phyloP scores from a whole-genome alignment of 2,797 vertebrate genomes.

The Poeciliopsis turneri region DNA sequence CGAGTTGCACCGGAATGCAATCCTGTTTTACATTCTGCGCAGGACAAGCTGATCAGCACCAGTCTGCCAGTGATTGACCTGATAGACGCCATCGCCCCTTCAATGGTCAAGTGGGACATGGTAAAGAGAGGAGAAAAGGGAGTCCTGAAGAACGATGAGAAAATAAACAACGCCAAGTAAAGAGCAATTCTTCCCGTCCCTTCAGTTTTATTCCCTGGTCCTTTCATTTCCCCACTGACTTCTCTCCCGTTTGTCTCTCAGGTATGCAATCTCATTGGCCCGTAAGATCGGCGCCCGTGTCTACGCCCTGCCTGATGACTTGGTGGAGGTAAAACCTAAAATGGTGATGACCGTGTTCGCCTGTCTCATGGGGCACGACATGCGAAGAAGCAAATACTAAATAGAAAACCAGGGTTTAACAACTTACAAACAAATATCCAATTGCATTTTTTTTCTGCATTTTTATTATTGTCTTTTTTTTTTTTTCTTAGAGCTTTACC shows the following conservation, averaged over 20 bases:
- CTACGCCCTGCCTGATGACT: slow-evolving; percentile 94
- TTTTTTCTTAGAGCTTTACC: slow-evolving; percentile 22
- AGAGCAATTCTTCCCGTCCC: background rate
- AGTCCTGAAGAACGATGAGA: slow-evolving; percentile 87
- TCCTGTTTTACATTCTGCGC: slow-evolving; percentile 20
- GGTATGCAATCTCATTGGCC: slow-evolving; percentile 95
- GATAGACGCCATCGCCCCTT: slow-evolving; percentile 91
- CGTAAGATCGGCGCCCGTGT: slow-evolving; percentile 96
- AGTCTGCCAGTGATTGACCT: slow-evolving; percentile 95
- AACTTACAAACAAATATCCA: background rate
- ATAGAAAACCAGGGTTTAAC: slow-evolving; percentile 13
- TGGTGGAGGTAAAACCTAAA: slow-evolving; percentile 96
- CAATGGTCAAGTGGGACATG: slow-evolving; percentile 89
- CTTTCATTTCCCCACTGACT: background rate
- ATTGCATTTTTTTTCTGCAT: background rate
- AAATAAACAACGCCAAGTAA: slow-evolving; percentile 80
- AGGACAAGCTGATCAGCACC: slow-evolving; percentile 95
- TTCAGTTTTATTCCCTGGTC: background rate
- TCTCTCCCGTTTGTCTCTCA: slow-evolving; percentile 58
- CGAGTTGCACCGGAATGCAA: background rate
- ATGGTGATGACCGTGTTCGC: slow-evolving; percentile 99
- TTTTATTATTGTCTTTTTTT: slow-evolving; percentile 15
- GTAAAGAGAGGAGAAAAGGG: slow-evolving; percentile 83
- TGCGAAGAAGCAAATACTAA: slow-evolving; percentile 84
- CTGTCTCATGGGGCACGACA: slow-evolving; percentile 91